Evolutionary conservation across 2,888 invertebrate genomes (phyloP).

Genomic region (Dasypogon diadema): DNA sequence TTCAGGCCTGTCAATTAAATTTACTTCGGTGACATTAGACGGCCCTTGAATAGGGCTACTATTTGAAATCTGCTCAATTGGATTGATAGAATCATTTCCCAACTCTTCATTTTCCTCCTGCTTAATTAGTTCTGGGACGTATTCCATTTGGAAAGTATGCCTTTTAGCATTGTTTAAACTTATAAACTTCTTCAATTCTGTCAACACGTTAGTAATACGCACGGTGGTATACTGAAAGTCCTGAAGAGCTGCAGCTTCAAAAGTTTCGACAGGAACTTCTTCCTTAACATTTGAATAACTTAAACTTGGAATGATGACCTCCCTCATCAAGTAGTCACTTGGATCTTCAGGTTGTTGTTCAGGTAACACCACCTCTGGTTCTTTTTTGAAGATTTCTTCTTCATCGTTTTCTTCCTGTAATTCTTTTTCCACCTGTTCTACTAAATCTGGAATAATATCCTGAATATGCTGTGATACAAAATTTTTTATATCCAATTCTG

Average conservation of each 20-base stretch:
- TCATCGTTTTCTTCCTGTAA: conserved; percentile 60
- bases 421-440: conserved; percentile 67
- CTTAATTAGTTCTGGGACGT: conserved; percentile 57
- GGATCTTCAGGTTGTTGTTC: neutral
- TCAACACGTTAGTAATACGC: conserved; percentile 59
- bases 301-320: conserved; percentile 64
- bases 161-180: conserved; percentile 59
- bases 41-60: neutral
- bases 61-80: neutral
- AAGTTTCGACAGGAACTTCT: conserved; percentile 59
- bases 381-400: conserved; percentile 14
- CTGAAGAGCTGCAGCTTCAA: conserved; percentile 62
- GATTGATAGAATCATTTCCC: neutral
- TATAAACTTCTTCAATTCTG: conserved; percentile 58
- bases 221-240: conserved; percentile 60
- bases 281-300: conserved; percentile 61
- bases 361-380: conserved; percentile 43
- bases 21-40: neutral
- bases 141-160: conserved; percentile 60
- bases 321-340: conserved; percentile 63
- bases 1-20: neutral
- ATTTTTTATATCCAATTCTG: conserved; percentile 64
- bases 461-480: conserved; percentile 69
- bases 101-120: conserved; percentile 11
- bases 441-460: conserved; percentile 67